Evolutionary conservation across 2,797 vertebrate species (phyloP).

Genomic region (Pterois miles): DNA sequence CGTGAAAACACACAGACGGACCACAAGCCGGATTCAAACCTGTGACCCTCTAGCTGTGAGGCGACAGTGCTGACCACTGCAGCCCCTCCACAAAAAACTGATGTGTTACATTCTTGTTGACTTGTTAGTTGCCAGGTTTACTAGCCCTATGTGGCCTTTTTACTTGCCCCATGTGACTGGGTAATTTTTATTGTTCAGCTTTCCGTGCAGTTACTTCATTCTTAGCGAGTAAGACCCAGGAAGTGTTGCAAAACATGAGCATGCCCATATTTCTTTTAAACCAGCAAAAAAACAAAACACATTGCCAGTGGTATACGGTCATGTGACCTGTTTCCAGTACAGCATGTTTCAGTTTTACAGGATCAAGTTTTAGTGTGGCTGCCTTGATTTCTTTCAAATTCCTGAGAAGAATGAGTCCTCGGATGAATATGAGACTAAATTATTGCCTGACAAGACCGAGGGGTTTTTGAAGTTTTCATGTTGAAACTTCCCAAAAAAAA

Average conservation of each 20-base stretch:
- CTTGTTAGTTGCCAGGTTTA: too few species aligned
- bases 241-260: neutral
- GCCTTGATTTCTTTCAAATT: constrained; percentile 6
- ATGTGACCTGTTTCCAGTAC: neutral
- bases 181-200: too few species aligned
- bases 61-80: too few species aligned
- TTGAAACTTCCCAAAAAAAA: constrained; percentile 59
- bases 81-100: too few species aligned
- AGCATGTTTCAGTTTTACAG: constrained; percentile 4
- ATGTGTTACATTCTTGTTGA: too few species aligned
- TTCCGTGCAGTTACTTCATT: neutral
- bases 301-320: neutral
- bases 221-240: neutral
- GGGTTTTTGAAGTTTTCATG: constrained; percentile 44
- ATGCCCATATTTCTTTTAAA: neutral
- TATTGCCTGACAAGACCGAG: constrained; percentile 8
- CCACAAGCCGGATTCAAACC: too few species aligned
- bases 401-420: neutral
- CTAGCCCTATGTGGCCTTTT: too few species aligned
- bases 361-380: neutral
- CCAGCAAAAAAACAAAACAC: neutral
- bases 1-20: too few species aligned
- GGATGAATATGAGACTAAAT: constrained; percentile 15
- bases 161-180: too few species aligned
- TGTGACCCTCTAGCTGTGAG: too few species aligned